Base-by-base conservation (phyloP, 2,797 vertebrate genomes). In the Sebastes steindachneri region DNA sequence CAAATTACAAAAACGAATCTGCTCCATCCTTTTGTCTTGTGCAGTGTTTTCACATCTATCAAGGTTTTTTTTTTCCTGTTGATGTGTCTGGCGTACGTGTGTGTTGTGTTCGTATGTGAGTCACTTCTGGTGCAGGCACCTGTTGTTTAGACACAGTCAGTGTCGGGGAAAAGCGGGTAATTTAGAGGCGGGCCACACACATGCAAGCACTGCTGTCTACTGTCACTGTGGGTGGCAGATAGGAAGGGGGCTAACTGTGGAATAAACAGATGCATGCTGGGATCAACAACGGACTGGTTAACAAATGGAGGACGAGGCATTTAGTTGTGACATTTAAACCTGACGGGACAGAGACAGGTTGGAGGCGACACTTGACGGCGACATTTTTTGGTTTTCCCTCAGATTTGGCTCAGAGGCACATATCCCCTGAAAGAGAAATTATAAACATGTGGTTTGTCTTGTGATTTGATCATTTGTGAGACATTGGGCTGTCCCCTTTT, bases 191-290 rank as follows among this genome's bases (percentile, higher is more conserved):
- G 75, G 73, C 87, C 88, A 82, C 87, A 87, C 84, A 87, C 76
- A 81, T 21, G 31, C 73, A 65, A 9, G 1, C 45, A 9, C 9
- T 21, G 55, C 66, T 76, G 73, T 73, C 68, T 75, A 67, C 63
- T 68, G 19, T 73, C 78, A 73, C 83, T 88, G 89, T 89, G 89
- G 88, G 89, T 86, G 89, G 88, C 83, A 85, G 71, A 80, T 64
- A 71, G 80, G 72, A 80, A 65, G 57, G 26, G 41, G 51, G 76
- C 53, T 26, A 73, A 83, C 76, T 67, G 69, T 69, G 59, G 55
- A 78, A 65, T 60, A 75, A 88, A 80, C 75, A 85, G 83, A 62
- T 88, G 83, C 88, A 76, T 80, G 82, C 62, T 73, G 78, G 78
- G 84, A 90, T 37, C 77, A 67, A 65, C 85, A 84, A 66, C 63